A percentile compares a stretch with the other conserved stretches of the same genome.
These are phyloP conservation scores for Stichodactyla helianthus DNA, from an alignment of 64 coral and sea anemone species.

Conservation along the genomic window DNA sequence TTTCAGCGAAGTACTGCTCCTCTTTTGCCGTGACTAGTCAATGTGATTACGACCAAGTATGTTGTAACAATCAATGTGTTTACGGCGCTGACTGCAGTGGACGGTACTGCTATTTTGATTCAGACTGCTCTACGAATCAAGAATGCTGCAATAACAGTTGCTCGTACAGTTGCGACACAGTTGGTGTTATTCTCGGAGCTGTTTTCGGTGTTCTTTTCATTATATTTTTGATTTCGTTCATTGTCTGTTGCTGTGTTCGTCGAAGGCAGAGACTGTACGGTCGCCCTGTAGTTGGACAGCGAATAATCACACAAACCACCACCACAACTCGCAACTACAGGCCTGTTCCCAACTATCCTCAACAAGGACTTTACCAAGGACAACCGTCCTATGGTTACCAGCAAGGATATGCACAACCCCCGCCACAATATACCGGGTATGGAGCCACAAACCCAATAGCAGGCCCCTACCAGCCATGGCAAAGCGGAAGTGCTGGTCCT, in stretches of 20 bases:
- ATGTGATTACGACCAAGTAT: background rate
- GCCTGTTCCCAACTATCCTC: background rate
- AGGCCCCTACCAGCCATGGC: background rate
- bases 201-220: background rate
- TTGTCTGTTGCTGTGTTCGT: background rate
- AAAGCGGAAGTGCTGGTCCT: background rate
- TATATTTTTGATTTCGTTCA: background rate
- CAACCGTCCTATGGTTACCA: background rate
- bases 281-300: background rate
- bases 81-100: background rate
- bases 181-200: background rate
- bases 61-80: conserved; percentile 18
- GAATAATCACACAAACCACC: background rate
- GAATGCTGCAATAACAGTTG: background rate
- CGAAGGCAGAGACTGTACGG: background rate
- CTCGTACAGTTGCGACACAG: background rate
- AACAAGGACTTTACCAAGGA: conserved; percentile 5
- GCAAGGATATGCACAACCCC: background rate
- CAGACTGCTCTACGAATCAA: background rate
- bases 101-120: background rate
- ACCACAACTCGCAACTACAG: background rate
- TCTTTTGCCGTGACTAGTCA: too few relatives aligned
- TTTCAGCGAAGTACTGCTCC: background rate
- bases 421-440: background rate
- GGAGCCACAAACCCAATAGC: background rate